A percentile compares a stretch with the other conserved stretches of the same genome.
Conservation (phyloP, 1,140 invertebrate species). For the Drosophila leontia region DNA sequence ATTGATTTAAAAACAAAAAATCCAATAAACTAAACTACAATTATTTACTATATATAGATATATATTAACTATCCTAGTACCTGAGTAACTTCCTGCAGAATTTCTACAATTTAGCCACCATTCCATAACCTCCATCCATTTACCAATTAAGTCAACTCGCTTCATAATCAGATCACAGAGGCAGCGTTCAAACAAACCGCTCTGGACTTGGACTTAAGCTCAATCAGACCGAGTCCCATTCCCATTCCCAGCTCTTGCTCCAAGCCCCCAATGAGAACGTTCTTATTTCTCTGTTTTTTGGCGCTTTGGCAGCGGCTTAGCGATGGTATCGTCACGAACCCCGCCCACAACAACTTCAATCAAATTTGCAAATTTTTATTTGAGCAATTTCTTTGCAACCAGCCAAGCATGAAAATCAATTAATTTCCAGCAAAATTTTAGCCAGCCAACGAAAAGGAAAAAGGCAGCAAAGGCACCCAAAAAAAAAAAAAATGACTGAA, state of each 20-base stretch:
- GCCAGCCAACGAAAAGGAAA: conserved; percentile 35
- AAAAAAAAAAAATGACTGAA: conserved; percentile 24
- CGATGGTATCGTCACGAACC: conserved; percentile 14
- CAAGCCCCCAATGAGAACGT: conserved; percentile 20
- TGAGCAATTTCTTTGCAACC: conserved; percentile 77
- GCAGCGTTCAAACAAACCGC: conserved; percentile 47
- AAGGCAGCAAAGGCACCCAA: conserved; percentile 41
- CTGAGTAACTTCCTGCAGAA: background rate
- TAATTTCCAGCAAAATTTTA: conserved; percentile 80
- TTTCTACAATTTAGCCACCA: background rate
- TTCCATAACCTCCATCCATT: background rate
- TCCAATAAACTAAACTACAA: background rate
- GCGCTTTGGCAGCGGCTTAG: conserved; percentile 70
- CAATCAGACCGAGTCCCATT: conserved; percentile 7
- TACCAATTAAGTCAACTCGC: conserved; percentile 24
- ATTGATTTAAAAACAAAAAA: background rate
- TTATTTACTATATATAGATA: no score
- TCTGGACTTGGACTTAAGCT: conserved; percentile 45
- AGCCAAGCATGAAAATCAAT: conserved; percentile 82
- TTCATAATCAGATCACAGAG: conserved; percentile 52
- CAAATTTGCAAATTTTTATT: conserved; percentile 83
- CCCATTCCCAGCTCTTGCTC: background rate
- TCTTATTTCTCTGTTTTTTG: conserved; percentile 41
- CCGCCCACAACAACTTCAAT: conserved; percentile 71
- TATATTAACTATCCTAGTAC: background rate